Conservation (phyloP, 2,797 vertebrate species). For the Acanthopagrus latus region DNA sequence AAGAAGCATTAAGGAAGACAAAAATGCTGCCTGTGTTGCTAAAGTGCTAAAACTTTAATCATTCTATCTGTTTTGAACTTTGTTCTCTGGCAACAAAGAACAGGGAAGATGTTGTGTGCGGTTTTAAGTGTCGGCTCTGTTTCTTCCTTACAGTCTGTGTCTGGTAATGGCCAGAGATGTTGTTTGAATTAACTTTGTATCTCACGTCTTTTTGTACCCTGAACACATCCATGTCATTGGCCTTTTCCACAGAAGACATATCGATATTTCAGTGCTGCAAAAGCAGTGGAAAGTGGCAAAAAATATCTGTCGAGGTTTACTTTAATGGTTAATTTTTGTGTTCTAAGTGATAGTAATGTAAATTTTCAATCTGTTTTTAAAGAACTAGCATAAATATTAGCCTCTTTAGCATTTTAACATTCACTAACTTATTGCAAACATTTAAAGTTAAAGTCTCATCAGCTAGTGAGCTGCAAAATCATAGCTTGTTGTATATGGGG, state of each 20-base stretch:
- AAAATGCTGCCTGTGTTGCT: background rate
- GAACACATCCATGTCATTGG: background rate
- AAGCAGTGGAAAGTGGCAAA: background rate
- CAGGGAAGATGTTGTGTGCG: slow-evolving; percentile 1
- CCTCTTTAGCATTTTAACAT: no score
- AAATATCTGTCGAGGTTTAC: background rate
- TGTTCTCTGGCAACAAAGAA: background rate
- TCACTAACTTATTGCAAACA: background rate
- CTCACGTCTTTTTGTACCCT: background rate
- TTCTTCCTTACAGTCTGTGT: background rate
- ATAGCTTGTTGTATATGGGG: background rate
- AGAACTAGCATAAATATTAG: no score
- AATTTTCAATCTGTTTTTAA: no score
- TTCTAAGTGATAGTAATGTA: background rate
- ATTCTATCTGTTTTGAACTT: slow-evolving; percentile 22
- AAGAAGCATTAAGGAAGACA: slow-evolving; percentile 40
- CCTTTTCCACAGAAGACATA: background rate
- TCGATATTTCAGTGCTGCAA: background rate
- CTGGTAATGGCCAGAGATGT: background rate
- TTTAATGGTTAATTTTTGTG: background rate
- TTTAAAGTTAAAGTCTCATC: background rate
- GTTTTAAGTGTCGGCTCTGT: background rate
- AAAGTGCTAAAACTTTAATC: slow-evolving; percentile 35
- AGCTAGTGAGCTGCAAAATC: background rate
- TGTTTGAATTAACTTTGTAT: background rate